phyloP scores from a whole-genome alignment of 2,113 vertebrate species.

The Chrysemys picta region DNA sequence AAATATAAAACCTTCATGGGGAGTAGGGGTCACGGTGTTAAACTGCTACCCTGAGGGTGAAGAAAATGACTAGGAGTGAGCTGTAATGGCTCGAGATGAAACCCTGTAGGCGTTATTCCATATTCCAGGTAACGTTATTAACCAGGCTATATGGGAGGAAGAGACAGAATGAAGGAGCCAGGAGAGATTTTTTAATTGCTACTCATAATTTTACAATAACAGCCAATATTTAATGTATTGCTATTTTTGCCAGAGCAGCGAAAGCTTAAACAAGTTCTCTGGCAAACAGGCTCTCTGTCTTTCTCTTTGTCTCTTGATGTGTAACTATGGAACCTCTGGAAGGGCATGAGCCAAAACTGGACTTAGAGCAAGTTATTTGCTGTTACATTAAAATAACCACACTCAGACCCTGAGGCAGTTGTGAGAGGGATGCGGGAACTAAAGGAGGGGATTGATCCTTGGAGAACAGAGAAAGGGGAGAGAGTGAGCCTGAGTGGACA shows the following conservation, averaged over 20 bases:
- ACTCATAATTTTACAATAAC: conserved; percentile 13
- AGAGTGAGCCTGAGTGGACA: not conserved
- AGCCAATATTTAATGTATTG: not conserved
- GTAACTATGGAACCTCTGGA: not conserved
- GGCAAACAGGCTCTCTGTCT: not conserved
- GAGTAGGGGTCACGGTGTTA: not conserved
- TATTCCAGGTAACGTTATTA: conserved; percentile 24
- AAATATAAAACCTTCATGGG: conserved; percentile 42
- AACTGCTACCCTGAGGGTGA: conserved; percentile 16
- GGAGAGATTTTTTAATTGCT: conserved; percentile 17
- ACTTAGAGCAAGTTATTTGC: not conserved
- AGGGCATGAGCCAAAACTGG: not conserved
- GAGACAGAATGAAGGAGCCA: not conserved
- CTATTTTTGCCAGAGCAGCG: not conserved
- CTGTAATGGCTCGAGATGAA: conserved; percentile 26
- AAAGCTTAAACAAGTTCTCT: not conserved
- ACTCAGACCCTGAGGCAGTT: not conserved
- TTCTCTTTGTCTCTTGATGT: not conserved
- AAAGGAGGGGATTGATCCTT: rapidly evolving
- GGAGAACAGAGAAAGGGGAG: not conserved
- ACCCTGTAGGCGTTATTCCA: conserved; percentile 2
- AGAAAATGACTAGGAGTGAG: conserved; percentile 46
- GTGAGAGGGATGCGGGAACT: not conserved
- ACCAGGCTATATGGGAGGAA: not conserved
- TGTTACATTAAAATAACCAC: not conserved